Base-by-base conservation (phyloP, 2,113 vertebrate genomes). In the Bothrops jararaca region DNA sequence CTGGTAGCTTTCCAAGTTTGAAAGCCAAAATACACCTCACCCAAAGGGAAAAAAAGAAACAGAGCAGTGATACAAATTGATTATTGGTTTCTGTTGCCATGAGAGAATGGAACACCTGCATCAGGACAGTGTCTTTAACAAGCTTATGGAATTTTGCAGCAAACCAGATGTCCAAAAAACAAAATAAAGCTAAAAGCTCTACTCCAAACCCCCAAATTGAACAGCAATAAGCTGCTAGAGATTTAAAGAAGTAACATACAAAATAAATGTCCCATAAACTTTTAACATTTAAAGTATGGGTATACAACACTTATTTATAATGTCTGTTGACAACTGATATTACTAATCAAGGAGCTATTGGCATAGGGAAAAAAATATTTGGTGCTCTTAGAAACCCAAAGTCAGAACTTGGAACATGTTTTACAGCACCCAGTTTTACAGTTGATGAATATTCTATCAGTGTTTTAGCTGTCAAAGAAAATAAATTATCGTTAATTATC, bases 41-140 rank as follows among this genome's bases (percentile, higher is more conserved):
- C 0, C 15, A 91, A 56, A 64, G 89, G 90, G 91, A 92, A 94
- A 5, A 12, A 34, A 94, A 92, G 45, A 90, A 92, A 94, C 93
- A 48, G 5, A 91, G 10, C 86, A 91, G 26, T 12, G 26, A 39
- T 22, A 91, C 3, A 15, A 1, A 54, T 86, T 69, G 60, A 29
- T 39, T 88, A 87, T 89, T 50, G 91, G 45, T 58, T 86, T 69
- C 42, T 20, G 52, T 89, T 85, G 89, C 6, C 89, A 69, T 85
- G 11, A 42, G 23, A 86, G 52, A 94, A 93, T 4, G 3, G 18
- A 22, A 85, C 2, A 1, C 53, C 93, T 88, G 90, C 48, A 89
- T 24, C 2, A 2, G 1, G 5, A 34, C 39, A 96, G 42, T 56
- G 92, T 89, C 48, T 91, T 58, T 8, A 86, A 85, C 1, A 93